A percentile compares a stretch with the other conserved stretches of the same genome.
Evolutionary conservation across 2,113 vertebrate genomes (phyloP).

Genomic region (Panurus biarmicus): DNA sequence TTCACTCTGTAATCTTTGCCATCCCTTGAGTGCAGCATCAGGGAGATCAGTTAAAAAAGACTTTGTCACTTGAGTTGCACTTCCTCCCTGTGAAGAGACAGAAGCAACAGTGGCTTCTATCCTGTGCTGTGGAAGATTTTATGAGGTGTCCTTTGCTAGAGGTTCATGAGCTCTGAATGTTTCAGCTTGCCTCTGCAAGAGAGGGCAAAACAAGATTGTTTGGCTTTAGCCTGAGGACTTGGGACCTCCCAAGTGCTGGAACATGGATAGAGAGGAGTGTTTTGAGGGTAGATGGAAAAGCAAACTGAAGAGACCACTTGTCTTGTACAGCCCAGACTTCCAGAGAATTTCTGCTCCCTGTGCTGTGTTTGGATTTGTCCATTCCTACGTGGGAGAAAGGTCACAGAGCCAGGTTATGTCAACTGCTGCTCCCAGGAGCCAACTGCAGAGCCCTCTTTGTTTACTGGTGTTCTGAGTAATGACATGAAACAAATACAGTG

Average conservation of each 20-base stretch:
- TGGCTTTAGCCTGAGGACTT: background rate
- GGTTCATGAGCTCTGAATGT: background rate
- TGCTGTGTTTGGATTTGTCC: background rate
- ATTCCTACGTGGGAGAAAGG: background rate
- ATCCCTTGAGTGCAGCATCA: background rate
- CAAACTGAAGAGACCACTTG: background rate
- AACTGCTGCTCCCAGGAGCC: background rate
- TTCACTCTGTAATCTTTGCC: background rate
- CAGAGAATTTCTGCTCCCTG: background rate
- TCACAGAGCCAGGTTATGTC: background rate
- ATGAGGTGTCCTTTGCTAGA: background rate
- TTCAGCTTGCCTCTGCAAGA: background rate
- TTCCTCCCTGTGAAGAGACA: background rate
- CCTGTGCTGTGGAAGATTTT: background rate
- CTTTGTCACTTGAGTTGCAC: background rate
- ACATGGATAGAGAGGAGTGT: background rate
- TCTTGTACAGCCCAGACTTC: background rate
- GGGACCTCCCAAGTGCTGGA: constrained; percentile 2
- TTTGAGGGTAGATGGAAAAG: background rate
- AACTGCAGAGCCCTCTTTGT: background rate
- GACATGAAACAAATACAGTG: background rate
- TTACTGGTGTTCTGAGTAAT: background rate
- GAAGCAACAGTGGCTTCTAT: background rate
- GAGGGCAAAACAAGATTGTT: background rate
- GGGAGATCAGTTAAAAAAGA: background rate